Evolutionary conservation across 2,797 vertebrate genomes (phyloP).

Genomic region (Catostomus latipinnis): DNA sequence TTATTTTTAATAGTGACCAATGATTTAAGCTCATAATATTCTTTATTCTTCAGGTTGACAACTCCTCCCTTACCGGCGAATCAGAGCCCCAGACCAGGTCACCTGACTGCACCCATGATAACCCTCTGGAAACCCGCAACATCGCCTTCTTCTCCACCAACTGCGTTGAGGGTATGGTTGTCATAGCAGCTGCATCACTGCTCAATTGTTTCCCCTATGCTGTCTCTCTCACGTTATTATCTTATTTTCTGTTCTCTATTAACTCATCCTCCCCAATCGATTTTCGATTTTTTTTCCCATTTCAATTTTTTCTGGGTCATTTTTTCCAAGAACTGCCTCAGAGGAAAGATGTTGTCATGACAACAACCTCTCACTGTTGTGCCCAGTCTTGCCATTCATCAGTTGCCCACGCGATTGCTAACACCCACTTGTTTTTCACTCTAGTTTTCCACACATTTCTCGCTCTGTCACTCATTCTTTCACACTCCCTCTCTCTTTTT

Average conservation of each 20-base stretch:
- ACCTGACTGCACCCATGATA: conserved; percentile 92
- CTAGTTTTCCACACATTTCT: conserved; percentile 11
- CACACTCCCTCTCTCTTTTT: neutral
- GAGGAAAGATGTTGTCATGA: conserved; percentile 56
- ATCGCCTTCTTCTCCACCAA: conserved; percentile 95
- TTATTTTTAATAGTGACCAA: no score
- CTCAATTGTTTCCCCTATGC: neutral
- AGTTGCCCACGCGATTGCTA: conserved; percentile 22
- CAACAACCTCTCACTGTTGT: conserved; percentile 49
- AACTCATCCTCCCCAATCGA: conserved; percentile 17
- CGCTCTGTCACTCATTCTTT: neutral
- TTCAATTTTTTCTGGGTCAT: conserved; percentile 3
- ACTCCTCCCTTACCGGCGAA: conserved; percentile 92
- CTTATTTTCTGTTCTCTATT: conserved; percentile 19
- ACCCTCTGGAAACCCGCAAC: conserved; percentile 92
- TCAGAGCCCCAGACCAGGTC: conserved; percentile 93
- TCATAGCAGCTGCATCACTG: conserved; percentile 15
- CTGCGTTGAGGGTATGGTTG: conserved; percentile 87
- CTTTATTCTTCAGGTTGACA: conserved; percentile 82
- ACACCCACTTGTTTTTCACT: neutral
- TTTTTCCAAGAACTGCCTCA: conserved; percentile 27
- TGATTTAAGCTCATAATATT: no score
- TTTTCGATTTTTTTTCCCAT: conserved; percentile 15
- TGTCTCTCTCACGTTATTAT: neutral
- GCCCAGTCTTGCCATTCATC: neutral